Evolutionary conservation across 1,140 invertebrate genomes (phyloP).

Genomic region (Helicoverpa zea): DNA sequence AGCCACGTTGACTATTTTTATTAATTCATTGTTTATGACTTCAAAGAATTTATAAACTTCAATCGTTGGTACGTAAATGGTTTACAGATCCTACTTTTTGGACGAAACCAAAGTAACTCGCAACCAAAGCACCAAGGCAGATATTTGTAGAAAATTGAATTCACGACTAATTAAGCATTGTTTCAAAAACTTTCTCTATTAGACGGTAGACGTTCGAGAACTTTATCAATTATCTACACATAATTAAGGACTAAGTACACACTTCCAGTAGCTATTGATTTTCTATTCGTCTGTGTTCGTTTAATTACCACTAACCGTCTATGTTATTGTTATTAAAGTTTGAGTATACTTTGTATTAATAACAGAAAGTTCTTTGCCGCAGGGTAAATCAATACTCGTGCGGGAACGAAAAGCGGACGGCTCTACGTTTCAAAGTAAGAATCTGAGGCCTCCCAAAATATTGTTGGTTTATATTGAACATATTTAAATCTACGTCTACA

Average conservation of each 20-base stretch:
- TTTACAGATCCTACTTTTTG: neutral
- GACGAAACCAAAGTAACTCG: neutral
- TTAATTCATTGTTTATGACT: conserved; percentile 8
- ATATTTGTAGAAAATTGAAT: neutral
- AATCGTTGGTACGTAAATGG: neutral
- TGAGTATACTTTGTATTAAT: conserved; percentile 61
- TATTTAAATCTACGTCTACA: conserved; percentile 48
- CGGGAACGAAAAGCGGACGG: conserved; percentile 63
- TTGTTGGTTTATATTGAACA: conserved; percentile 47
- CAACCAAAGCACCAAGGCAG: neutral
- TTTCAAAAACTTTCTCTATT: conserved; percentile 40
- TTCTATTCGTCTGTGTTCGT: conserved; percentile 6
- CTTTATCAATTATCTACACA: conserved; percentile 22
- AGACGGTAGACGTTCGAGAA: conserved; percentile 7
- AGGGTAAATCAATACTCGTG: conserved; percentile 73
- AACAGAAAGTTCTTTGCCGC: conserved; percentile 69
- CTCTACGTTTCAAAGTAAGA: conserved; percentile 64
- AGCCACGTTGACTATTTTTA: neutral
- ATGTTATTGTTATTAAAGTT: conserved; percentile 37
- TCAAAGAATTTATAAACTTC: conserved; percentile 1
- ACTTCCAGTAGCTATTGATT: conserved; percentile 12
- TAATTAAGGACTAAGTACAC: conserved; percentile 16
- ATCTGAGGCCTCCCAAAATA: conserved; percentile 56
- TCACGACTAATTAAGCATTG: neutral
- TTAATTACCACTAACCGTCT: conserved; percentile 31